Evolutionary conservation across 2,113 vertebrate species (phyloP).

Genomic region (Sapajus apella): DNA sequence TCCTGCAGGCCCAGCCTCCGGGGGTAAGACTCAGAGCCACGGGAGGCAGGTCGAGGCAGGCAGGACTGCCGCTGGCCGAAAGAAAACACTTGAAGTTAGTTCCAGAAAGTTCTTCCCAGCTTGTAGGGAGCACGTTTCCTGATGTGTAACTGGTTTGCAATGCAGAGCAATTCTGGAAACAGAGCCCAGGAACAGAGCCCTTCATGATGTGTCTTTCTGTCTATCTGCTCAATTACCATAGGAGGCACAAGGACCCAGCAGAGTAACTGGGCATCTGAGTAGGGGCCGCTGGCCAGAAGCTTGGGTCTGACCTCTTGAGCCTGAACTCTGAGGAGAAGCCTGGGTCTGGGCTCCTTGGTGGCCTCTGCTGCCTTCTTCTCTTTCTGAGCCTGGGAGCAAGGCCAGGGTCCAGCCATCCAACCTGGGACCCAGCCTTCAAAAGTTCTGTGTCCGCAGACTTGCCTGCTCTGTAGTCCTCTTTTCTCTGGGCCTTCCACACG

Average conservation of each 20-base stretch:
- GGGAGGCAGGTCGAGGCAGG: not conserved
- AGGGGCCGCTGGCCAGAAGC: fast-evolving
- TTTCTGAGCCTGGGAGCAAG: not conserved
- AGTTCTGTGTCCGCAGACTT: not conserved
- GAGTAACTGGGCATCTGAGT: not conserved
- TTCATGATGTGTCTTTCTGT: not conserved
- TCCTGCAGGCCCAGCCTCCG: constrained; percentile 89
- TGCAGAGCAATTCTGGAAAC: not conserved
- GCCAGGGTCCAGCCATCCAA: not conserved
- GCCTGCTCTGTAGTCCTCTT: not conserved
- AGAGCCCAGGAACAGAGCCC: not conserved
- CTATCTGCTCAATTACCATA: not conserved
- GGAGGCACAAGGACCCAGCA: not conserved
- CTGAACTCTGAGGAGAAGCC: not conserved
- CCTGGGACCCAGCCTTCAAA: not conserved
- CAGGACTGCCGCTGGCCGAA: not conserved
- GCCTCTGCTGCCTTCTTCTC: not conserved
- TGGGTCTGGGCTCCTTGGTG: not conserved
- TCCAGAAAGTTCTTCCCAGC: not conserved
- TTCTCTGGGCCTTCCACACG: not conserved
- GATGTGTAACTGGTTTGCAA: not conserved
- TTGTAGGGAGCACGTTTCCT: not conserved
- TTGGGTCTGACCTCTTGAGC: not conserved
- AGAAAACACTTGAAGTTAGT: not conserved
- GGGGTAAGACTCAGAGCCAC: constrained; percentile 87